Evolutionary conservation across 2,888 invertebrate genomes (phyloP), one percentile per base, ranked within the genome.

Genomic region (Neoaliturus tenellus): DNA sequence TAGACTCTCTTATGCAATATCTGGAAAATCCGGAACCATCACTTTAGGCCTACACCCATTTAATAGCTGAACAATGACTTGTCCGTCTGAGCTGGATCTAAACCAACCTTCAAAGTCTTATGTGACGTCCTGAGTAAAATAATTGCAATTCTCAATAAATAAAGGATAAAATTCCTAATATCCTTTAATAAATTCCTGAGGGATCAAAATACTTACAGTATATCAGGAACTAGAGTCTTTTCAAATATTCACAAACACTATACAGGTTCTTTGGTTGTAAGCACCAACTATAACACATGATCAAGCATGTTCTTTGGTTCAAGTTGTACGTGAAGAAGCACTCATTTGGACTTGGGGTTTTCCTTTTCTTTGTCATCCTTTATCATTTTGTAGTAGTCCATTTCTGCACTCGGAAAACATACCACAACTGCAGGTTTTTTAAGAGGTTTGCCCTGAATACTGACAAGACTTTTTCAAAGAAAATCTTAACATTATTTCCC

Each of bases 231-330:
- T 23, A 51, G n/a, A n/a, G 51, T 51, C 51, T 23, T 44, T 44
- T 51, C n/a, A 51, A 51, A 51, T 51, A 51, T 51, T 20, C 51
- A 51, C 51, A 51, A 51, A 48, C n/a, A 51, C 51, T 23, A 51
- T 51, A 62, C 28, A 62, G 4, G 62, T 5, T 71, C 71, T 71
- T 71, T 71, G 71, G 71, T 71, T 71, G 23, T 33, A 71, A 71
- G 71, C 71, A 71, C 71, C 71, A 71, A 39, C 28, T 62, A 31
- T 12, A 8, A 62, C 28, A 1, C n/a, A n/a, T n/a, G n/a, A n/a
- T n/a, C n/a, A n/a, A n/a, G n/a, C n/a, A 31, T 51, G 31, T 31
- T 62, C 62, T 62, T 62, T 62, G 62, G 62, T 62, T 51, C 62
- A n/a, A 25, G 28, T 51, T 51, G n/a, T 23, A 51, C 51, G n/a